phyloP scores from a whole-genome alignment of 2,797 vertebrate genomes.

The Scleropages formosus region DNA sequence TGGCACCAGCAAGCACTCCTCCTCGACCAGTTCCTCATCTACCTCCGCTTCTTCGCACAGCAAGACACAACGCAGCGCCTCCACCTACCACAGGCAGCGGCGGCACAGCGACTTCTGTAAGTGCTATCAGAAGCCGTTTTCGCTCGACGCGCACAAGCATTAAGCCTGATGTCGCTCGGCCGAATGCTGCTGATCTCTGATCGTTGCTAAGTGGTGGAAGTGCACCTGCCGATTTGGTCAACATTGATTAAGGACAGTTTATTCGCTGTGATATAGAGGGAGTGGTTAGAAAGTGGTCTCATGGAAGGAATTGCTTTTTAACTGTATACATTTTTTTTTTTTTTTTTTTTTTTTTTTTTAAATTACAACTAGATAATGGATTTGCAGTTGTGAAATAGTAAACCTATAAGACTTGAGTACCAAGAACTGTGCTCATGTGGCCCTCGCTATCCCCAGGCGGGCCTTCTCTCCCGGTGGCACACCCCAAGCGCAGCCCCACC shows the following conservation, averaged over 20 bases:
- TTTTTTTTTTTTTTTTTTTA: too few species aligned
- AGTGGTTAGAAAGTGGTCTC: too few species aligned
- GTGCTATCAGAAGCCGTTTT: slow-evolving; percentile 35
- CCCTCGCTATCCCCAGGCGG: slow-evolving; percentile 72
- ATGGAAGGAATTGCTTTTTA: too few species aligned
- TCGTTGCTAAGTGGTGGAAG: background rate
- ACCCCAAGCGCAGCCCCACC: slow-evolving; percentile 86
- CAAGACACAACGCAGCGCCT: slow-evolving; percentile 64
- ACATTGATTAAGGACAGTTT: too few species aligned
- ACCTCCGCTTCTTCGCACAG: slow-evolving; percentile 49
- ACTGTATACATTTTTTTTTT: too few species aligned
- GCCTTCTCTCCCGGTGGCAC: slow-evolving; percentile 82
- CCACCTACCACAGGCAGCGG: slow-evolving; percentile 89
- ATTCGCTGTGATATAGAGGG: too few species aligned
- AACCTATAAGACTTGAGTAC: too few species aligned
- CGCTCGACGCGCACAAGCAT: background rate
- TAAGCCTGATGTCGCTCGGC: background rate
- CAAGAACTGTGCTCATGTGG: slow-evolving; percentile 42
- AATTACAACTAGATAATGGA: too few species aligned
- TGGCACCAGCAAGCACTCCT: slow-evolving; percentile 78
- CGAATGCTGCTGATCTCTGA: background rate
- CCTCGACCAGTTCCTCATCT: slow-evolving; percentile 47
- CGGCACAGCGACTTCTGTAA: slow-evolving; percentile 93
- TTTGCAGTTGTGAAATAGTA: too few species aligned
- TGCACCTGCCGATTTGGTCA: too few species aligned